Percentiles rank a stretch among this genome's conserved stretches.
Conservation (phyloP, 2,797 vertebrate genomes). For the Adelosebastes latens region DNA sequence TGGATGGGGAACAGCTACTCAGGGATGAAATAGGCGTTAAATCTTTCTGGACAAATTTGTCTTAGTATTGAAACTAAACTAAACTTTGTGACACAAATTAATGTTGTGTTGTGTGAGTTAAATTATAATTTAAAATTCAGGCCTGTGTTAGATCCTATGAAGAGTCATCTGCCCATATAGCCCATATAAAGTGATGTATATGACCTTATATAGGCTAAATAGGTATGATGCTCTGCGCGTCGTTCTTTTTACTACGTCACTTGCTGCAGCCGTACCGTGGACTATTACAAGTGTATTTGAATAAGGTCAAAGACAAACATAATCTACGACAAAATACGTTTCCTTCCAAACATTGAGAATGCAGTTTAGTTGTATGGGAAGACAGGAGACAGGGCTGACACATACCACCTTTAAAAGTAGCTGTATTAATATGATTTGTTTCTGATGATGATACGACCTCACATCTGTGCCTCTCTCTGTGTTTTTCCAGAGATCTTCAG, state of each 20-base stretch:
- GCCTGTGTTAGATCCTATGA: not conserved
- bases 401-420: not conserved
- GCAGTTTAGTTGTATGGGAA: no score
- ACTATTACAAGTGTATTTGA: not conserved
- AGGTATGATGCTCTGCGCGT: not conserved
- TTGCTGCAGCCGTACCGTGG: accelerated
- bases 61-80: not conserved
- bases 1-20: constrained; percentile 1
- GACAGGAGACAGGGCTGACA: not conserved
- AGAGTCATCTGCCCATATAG: not conserved
- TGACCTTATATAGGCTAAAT: not conserved
- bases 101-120: not conserved
- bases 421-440: not conserved
- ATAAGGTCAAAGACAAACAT: not conserved
- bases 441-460: not conserved
- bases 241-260: not conserved
- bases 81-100: constrained; percentile 6
- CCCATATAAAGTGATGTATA: not conserved
- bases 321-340: not conserved
- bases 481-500: constrained; percentile 89
- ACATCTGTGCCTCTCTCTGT: not conserved
- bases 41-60: not conserved
- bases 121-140: constrained; percentile 1
- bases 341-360: no score
- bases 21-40: not conserved